Evolutionary conservation across 2,113 vertebrate species (phyloP).

Genomic region (Oophaga pumilio): DNA sequence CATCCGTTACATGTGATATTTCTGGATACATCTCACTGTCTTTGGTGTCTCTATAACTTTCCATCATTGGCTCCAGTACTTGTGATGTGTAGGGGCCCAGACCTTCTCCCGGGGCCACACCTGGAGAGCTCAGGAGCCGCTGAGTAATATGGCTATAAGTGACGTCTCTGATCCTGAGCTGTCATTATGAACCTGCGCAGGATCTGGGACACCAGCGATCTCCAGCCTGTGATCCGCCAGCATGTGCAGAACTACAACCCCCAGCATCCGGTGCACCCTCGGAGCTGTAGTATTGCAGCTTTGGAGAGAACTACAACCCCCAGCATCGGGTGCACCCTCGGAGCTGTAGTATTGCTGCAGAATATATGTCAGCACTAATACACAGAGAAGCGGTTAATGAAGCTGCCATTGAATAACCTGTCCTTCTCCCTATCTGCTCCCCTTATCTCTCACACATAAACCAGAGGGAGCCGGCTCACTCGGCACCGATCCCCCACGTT

Average conservation of each 20-base stretch:
- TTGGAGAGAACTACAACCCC: too few relatives aligned
- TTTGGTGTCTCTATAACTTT: too few relatives aligned
- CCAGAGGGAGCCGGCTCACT: background rate
- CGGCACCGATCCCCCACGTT: background rate
- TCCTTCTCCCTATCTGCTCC: constrained; percentile 12
- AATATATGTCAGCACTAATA: background rate
- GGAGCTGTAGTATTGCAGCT: too few relatives aligned
- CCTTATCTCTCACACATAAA: constrained; percentile 8
- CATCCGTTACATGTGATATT: too few relatives aligned
- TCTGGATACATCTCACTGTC: too few relatives aligned
- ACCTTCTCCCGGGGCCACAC: background rate
- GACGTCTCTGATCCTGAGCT: background rate
- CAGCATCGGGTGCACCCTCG: too few relatives aligned
- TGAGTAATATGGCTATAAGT: background rate
- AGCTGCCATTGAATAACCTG: background rate
- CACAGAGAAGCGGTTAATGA: background rate
- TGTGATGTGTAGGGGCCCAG: too few relatives aligned
- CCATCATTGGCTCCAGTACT: too few relatives aligned
- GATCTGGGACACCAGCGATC: background rate
- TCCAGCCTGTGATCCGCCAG: background rate
- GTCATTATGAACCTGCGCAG: background rate
- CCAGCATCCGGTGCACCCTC: too few relatives aligned
- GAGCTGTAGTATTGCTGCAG: too few relatives aligned
- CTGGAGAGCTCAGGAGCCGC: background rate
- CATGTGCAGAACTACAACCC: background rate